A percentile compares a stretch with the other conserved stretches of the same genome.
phyloP scores from a whole-genome alignment of 2,797 vertebrate species.

The Thamnophis elegans region DNA sequence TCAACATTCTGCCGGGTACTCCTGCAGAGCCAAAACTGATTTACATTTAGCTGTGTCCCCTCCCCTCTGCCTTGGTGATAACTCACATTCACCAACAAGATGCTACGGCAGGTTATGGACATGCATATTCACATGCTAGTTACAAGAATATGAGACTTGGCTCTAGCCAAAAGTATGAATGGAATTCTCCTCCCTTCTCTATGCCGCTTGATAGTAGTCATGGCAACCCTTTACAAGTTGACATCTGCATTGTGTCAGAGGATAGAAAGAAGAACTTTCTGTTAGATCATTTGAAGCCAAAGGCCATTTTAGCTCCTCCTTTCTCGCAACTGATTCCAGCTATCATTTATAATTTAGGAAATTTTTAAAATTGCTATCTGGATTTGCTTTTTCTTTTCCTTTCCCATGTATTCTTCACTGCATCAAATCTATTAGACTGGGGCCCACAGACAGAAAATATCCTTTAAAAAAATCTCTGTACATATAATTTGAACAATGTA shows the following conservation, averaged over 20 bases:
- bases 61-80: no score
- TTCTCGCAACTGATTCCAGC: background rate
- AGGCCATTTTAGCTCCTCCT: background rate
- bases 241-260: background rate
- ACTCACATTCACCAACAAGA: no score
- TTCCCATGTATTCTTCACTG: background rate
- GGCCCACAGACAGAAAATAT: background rate
- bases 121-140: no score
- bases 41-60: no score
- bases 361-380: background rate
- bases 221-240: no score
- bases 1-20: no score
- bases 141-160: no score
- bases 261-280: background rate
- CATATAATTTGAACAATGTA: background rate
- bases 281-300: background rate
- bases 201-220: no score
- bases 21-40: no score
- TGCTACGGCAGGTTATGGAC: no score
- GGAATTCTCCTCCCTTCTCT: no score
- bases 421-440: background rate
- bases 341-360: background rate
- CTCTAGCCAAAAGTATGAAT: no score
- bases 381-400: background rate
- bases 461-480: background rate